phyloP scores from a whole-genome alignment of 1,140 invertebrate genomes.

The Drosophila ogumai region DNA sequence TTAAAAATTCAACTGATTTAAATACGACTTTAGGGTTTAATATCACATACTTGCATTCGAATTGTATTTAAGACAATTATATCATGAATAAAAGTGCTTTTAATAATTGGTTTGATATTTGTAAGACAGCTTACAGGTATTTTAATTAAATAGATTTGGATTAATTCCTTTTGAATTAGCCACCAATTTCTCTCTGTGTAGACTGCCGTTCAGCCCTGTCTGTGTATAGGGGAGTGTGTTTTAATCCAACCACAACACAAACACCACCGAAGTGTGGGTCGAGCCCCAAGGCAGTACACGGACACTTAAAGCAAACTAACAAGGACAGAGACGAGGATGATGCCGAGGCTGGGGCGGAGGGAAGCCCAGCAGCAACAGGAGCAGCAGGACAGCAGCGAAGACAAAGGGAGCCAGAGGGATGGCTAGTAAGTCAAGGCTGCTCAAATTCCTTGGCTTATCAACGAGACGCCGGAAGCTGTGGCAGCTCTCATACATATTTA shows the following conservation, averaged over 20 bases:
- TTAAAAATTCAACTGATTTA: too few relatives aligned
- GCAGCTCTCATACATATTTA: slow-evolving; percentile 79
- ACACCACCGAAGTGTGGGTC: slow-evolving; percentile 38
- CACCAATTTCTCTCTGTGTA: not conserved
- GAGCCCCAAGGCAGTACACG: slow-evolving; percentile 55
- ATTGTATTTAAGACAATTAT: too few relatives aligned
- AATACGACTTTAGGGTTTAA: too few relatives aligned
- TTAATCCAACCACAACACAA: slow-evolving; percentile 67
- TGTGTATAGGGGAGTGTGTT: slow-evolving; percentile 34
- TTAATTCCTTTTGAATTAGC: not conserved
- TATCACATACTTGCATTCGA: too few relatives aligned
- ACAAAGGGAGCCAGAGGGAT: slow-evolving; percentile 13
- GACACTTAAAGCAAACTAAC: slow-evolving; percentile 77
- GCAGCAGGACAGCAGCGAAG: not conserved
- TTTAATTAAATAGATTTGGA: not conserved
- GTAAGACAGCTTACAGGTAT: not conserved
- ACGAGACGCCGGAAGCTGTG: slow-evolving; percentile 76
- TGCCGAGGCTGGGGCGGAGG: not conserved
- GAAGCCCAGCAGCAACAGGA: not conserved
- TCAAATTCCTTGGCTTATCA: slow-evolving; percentile 79
- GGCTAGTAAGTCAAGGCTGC: slow-evolving; percentile 61
- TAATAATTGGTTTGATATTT: not conserved
- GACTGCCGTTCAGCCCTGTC: not conserved
- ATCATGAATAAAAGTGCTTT: too few relatives aligned
- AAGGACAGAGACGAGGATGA: slow-evolving; percentile 27